Conservation (phyloP, 2,888 invertebrate species). For the Tipula confusa region DNA sequence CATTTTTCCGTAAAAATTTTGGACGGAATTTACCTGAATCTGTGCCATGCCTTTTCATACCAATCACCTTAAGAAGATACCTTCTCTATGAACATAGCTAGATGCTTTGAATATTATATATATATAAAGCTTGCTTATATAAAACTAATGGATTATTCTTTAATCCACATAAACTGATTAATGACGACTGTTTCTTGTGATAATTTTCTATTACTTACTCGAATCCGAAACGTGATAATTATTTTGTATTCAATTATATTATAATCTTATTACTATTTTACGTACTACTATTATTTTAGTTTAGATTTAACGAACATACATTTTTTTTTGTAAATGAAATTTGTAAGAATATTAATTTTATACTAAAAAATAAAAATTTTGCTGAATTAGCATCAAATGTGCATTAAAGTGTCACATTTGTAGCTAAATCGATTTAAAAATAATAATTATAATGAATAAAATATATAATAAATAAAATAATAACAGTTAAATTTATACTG, state of each 20-base stretch:
- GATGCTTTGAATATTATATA: not conserved
- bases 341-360: not conserved
- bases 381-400: not conserved
- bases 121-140: not conserved
- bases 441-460: not conserved
- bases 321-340: slow-evolving; percentile 3
- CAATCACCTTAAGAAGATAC: slow-evolving; percentile 35
- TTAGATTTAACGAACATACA: not conserved
- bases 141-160: not conserved
- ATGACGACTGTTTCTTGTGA: slow-evolving; percentile 28
- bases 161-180: slow-evolving; percentile 3
- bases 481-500: not conserved
- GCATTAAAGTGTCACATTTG: not conserved
- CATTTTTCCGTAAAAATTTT: slow-evolving; percentile 36
- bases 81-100: slow-evolving; percentile 37
- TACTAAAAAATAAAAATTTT: not conserved
- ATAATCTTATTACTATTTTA: not conserved
- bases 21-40: slow-evolving; percentile 35
- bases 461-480: not conserved
- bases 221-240: slow-evolving; percentile 28
- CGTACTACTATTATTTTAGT: not conserved
- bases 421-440: not conserved
- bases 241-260: slow-evolving; percentile 28
- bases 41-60: slow-evolving; percentile 36
- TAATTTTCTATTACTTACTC: slow-evolving; percentile 25